Evolutionary conservation across 2,797 vertebrate species (phyloP), one percentile per base, ranked within the genome.

Genomic region (Lerista edwardsae): DNA sequence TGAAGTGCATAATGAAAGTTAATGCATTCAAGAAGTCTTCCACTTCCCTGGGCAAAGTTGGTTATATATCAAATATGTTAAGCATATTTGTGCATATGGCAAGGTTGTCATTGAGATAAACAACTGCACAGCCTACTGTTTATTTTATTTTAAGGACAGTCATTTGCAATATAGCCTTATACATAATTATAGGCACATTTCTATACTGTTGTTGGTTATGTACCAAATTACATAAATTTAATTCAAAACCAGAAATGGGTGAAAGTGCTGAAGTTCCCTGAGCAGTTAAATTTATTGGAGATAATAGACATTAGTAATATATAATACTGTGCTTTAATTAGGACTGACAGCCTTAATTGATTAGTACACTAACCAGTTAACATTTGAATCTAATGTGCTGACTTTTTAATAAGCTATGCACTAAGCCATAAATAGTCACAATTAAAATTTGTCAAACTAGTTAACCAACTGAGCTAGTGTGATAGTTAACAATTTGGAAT

Each of bases 201-300:
- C 90, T 87, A 91, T 90, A 79, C 67, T 89, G 1, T 0, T 87
- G 86, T 87, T 84, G 83, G 23, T 67, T 72, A 27, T 85, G 85
- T 91, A 84, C 29, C 90, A 92, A 88, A 79, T 85, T 86, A 87
- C 91, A 59, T 78, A 85, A 78, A 89, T 92, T 91, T 90, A 89
- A 88, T 89, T 91, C 15, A 47, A 75, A 86, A 88, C 87, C 84
- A 93, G 88, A 90, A 89, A 83, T 91, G 80, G 83, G 78, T 92
- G 85, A 76, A 90, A 88, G 82, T 87, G 87, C 71, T 65, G 34
- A 62, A 34, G 31, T 67, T 19, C n/a, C 34, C 15, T 36, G 41
- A 91, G 36, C 51, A 44, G 57, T 92, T 44, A 44, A 44, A 44
- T 84, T 91, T 89, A 65, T 61, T 83, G 82, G 79, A 92, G 88